phyloP scores from a whole-genome alignment of 2,113 vertebrate species.

The Crotalus horridus region DNA sequence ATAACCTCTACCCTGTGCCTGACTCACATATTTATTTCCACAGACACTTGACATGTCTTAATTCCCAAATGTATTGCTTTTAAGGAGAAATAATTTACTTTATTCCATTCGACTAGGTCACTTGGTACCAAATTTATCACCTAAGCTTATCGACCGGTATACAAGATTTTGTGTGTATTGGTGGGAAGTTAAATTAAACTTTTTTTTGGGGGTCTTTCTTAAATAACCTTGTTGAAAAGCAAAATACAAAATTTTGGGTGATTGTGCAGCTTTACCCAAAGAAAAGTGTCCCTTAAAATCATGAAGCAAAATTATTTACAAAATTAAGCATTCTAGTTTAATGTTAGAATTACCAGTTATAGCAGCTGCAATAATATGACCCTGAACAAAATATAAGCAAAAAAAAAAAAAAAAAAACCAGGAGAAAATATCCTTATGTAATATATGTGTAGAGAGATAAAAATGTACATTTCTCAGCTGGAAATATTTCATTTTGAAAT shows the following conservation, averaged over 20 bases:
- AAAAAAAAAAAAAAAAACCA: constrained; percentile 46
- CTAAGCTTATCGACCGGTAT: constrained; percentile 34
- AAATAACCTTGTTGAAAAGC: constrained; percentile 43
- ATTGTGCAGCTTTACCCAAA: constrained; percentile 7
- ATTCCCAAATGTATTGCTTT: background rate
- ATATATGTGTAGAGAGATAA: constrained; percentile 46
- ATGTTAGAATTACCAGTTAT: constrained; percentile 18
- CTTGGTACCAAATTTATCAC: constrained; percentile 39
- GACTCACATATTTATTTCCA: constrained; percentile 1
- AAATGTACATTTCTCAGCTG: constrained; percentile 8
- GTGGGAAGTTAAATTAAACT: constrained; percentile 42
- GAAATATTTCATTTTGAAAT: constrained; percentile 36
- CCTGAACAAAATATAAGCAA: constrained; percentile 51
- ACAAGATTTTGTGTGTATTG: background rate
- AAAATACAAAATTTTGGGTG: constrained; percentile 21
- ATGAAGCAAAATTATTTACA: constrained; percentile 28
- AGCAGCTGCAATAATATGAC: constrained; percentile 36
- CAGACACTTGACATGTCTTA: constrained; percentile 15
- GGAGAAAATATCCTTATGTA: constrained; percentile 24
- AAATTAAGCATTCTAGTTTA: constrained; percentile 16
- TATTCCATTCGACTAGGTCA: constrained; percentile 8
- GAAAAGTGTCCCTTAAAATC: constrained; percentile 26
- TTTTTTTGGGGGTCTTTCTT: constrained; percentile 30
- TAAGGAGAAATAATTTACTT: constrained; percentile 55
- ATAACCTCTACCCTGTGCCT: background rate